Evolutionary conservation across 2,113 vertebrate species (phyloP).

Genomic region (Ariopsis seemanni): DNA sequence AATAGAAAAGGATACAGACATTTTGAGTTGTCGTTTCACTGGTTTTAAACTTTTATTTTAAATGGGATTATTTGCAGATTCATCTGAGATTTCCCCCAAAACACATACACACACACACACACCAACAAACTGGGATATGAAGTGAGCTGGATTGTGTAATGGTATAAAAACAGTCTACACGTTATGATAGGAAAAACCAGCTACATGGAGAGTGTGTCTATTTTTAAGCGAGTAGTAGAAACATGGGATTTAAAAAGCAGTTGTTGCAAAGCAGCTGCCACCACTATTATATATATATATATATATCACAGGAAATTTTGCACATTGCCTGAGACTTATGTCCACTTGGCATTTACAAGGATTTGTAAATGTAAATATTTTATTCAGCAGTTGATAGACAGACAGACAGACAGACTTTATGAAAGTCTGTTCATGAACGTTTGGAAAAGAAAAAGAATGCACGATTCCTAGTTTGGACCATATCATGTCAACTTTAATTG

Average conservation of each 20-base stretch:
- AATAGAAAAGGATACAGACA: not conserved
- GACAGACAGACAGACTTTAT: not conserved
- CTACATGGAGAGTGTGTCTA: not conserved
- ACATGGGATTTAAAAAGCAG: not conserved
- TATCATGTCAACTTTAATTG: not conserved
- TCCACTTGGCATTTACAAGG: not conserved
- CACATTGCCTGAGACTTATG: not conserved
- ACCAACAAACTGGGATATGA: not conserved
- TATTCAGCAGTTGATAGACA: not conserved
- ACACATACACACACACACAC: not conserved
- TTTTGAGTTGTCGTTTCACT: not conserved
- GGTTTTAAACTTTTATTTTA: not conserved
- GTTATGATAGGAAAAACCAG: conserved; percentile 16
- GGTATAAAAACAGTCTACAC: not conserved
- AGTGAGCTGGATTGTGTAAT: conserved; percentile 13
- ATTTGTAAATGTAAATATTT: conserved; percentile 18
- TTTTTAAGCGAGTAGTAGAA: conserved; percentile 3
- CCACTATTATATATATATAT: too few relatives aligned
- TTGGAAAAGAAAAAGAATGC: not conserved
- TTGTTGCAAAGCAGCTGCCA: not conserved
- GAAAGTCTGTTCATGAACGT: not conserved
- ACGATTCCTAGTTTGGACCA: too few relatives aligned
- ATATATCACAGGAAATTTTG: conserved; percentile 9
- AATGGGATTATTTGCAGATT: not conserved
- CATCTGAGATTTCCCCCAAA: not conserved